Evolutionary conservation across 2,888 invertebrate species (phyloP).

Genomic region (Rhagium mordax): DNA sequence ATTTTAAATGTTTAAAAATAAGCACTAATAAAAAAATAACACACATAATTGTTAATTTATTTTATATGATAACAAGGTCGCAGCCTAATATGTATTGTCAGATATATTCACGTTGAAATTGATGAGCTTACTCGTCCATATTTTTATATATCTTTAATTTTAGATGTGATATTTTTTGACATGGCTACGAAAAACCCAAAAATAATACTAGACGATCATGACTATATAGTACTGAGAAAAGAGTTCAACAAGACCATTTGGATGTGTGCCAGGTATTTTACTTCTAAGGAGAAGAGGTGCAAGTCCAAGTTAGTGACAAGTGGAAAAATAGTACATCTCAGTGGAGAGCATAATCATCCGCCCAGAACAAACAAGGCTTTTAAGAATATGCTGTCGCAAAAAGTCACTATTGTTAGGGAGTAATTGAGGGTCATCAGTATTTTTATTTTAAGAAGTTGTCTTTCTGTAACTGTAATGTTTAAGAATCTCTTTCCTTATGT

Average conservation of each 20-base stretch:
- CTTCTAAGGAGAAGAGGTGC: constrained; percentile 51
- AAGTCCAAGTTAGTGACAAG: constrained; percentile 57
- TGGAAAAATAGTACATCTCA: constrained; percentile 56
- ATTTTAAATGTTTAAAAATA: too few species aligned
- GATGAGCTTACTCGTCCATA: too few species aligned
- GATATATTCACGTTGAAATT: too few species aligned
- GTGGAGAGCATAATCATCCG: constrained; percentile 54
- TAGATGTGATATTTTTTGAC: constrained; percentile 50
- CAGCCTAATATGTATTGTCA: too few species aligned
- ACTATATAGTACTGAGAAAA: constrained; percentile 47
- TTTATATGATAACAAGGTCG: too few species aligned
- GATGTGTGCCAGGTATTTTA: constrained; percentile 52
- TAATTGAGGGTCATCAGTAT: not conserved
- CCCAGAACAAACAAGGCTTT: constrained; percentile 43
- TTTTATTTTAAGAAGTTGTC: too few species aligned
- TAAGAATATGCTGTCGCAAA: constrained; percentile 51
- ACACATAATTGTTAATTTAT: too few species aligned
- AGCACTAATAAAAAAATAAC: too few species aligned
- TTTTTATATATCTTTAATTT: constrained; percentile 28
- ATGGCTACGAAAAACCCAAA: constrained; percentile 54
- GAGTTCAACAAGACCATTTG: constrained; percentile 51
- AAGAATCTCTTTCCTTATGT: not conserved
- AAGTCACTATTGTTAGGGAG: constrained; percentile 43
- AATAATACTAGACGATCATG: constrained; percentile 49
- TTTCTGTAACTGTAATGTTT: not conserved